Evolutionary conservation across 2,888 invertebrate species (phyloP), one percentile per base, ranked within the genome.

Genomic region (Agrotis exclamationis): DNA sequence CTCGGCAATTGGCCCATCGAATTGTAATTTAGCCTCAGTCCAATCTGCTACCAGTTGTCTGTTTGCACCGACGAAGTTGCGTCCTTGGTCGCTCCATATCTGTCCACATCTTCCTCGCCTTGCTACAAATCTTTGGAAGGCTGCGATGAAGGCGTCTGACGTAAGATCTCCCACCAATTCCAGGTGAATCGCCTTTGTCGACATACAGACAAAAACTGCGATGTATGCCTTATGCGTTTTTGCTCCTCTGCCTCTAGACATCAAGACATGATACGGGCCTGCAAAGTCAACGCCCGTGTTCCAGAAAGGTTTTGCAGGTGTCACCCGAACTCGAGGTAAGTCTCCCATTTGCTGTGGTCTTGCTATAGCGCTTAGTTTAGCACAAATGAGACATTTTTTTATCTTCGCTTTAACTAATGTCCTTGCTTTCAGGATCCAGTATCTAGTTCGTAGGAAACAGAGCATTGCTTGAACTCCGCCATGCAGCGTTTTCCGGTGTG

Each of bases 271-370:
- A 22, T 51, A 63, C 22, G 51, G 62, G 9, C 54, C 54, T 54
- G 54, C 54, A 11, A 62, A 50, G 33, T 62, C 50, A 14, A 62
- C 9, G 50, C 62, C 62, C 0, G 50, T 5, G 14, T 50, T 62
- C 47, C n/a, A 54, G 48, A 74, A 74, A 6, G 65, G 65, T 64
- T 60, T 44, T 3, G 67, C 56, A 54, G 24, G 54, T 3, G 54
- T 54, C 2, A 28, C 54, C 18, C 54, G 54, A 54, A 54, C 54
- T 18, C 18, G 54, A 18, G 28, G 54, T 54, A 18, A 4, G 54
- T 54, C 54, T 28, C 54, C 28, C 54, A 54, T 54, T 54, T 54
- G 28, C 7, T 54, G 54, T 54, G 54, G 7, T 11, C 11, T 54
- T 54, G 54, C 54, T 0, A 18, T 54, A 11, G 54, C 54, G 11